Conservation (phyloP, 1,140 invertebrate species). For the Diachasmimorpha longicaudata region DNA sequence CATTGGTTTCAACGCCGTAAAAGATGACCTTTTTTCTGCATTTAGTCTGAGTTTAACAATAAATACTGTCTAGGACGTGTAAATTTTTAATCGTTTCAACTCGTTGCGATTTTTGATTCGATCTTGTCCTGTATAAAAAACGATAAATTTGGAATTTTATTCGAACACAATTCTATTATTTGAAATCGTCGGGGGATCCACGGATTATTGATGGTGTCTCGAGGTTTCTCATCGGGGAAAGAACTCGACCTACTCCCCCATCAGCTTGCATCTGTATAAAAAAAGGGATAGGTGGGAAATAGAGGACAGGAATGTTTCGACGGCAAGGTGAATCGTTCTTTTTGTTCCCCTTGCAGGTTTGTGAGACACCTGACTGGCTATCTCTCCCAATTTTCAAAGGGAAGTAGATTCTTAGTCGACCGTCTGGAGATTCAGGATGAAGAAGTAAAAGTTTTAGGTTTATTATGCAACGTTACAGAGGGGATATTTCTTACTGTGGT, state of each 20-base stretch:
- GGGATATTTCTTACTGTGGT: no score
- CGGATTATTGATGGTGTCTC: background rate
- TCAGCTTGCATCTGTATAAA: background rate
- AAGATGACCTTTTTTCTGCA: no score
- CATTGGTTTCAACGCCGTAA: no score
- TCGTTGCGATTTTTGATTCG: no score
- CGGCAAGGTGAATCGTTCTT: constrained; percentile 46
- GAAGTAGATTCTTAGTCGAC: background rate
- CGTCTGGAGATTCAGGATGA: background rate
- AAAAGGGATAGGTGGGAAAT: constrained; percentile 3
- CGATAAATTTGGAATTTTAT: no score
- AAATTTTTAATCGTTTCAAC: no score
- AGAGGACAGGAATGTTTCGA: constrained; percentile 30
- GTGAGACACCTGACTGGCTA: background rate
- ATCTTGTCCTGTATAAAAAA: no score
- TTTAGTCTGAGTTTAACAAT: no score
- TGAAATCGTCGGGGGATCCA: background rate
- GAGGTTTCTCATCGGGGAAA: background rate
- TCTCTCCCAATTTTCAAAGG: background rate
- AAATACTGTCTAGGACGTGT: no score
- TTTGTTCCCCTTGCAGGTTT: background rate
- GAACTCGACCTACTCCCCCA: background rate
- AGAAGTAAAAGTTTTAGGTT: background rate
- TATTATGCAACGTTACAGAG: background rate
- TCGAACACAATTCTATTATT: no score